Evolutionary conservation across 2,888 invertebrate species (phyloP).

Genomic region (Drosophila niveifrons): DNA sequence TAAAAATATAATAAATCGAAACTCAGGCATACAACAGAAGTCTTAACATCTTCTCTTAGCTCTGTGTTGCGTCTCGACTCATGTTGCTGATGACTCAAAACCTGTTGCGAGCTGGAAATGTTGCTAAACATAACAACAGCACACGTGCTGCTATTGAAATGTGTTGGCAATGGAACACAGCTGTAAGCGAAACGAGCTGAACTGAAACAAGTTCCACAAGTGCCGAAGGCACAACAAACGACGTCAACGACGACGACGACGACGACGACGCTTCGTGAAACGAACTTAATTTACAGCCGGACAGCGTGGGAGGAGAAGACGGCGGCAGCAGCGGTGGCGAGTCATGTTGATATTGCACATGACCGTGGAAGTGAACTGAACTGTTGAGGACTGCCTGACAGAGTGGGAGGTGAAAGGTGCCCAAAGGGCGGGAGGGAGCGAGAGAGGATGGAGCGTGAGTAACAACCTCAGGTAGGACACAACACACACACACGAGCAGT

Average conservation of each 20-base stretch:
- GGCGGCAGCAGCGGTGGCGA: constrained; percentile 4
- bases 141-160: constrained; percentile 41
- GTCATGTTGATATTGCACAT: constrained; percentile 34
- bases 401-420: constrained; percentile 8
- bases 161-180: constrained; percentile 36
- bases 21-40: too few species aligned
- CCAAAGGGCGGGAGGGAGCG: not conserved
- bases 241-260: constrained; percentile 1
- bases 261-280: constrained; percentile 26
- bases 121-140: constrained; percentile 41
- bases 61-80: not conserved
- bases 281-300: constrained; percentile 47
- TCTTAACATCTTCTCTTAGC: not conserved
- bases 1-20: too few species aligned
- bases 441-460: constrained; percentile 28
- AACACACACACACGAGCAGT: constrained; percentile 47
- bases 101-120: constrained; percentile 57
- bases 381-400: constrained; percentile 15
- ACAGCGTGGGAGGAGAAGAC: constrained; percentile 16
- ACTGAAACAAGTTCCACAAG: constrained; percentile 50
- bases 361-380: constrained; percentile 44
- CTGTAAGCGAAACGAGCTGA: constrained; percentile 25
- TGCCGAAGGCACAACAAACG: constrained; percentile 23
- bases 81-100: constrained; percentile 32
- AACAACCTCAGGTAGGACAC: constrained; percentile 52